Conservation (phyloP, 2,888 invertebrate genomes). For the Brachynemurus nebulosus region DNA sequence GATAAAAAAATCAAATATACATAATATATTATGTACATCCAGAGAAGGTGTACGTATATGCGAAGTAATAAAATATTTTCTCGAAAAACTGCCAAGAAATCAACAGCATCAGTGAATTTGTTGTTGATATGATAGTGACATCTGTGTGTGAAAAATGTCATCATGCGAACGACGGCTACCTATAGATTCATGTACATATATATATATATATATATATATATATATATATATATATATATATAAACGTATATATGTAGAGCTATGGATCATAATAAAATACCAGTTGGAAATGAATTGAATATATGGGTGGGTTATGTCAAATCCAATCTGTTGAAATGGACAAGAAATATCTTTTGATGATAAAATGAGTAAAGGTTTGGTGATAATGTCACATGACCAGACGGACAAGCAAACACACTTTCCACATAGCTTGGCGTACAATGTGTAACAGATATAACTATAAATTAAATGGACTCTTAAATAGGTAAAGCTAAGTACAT, state of each 20-base stretch:
- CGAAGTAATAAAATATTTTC: no score
- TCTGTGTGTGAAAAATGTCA: constrained; percentile 1
- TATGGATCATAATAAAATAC: background rate
- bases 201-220: no score
- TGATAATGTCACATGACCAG: background rate
- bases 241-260: no score
- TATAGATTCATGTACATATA: no score
- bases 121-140: background rate
- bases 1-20: no score
- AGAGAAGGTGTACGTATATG: no score
- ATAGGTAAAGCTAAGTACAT: no score
- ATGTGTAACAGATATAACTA: no score
- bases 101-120: background rate
- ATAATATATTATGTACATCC: no score
- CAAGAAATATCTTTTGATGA: background rate
- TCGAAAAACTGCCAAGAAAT: background rate
- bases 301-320: background rate
- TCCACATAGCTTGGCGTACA: no score
- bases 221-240: no score
- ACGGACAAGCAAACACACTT: background rate
- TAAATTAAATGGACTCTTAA: no score
- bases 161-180: background rate
- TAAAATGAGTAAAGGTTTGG: background rate
- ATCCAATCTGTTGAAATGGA: background rate
- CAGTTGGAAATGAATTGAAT: background rate